These are phyloP conservation scores for Ostrea denselamellosa DNA, from an alignment of 1,140 invertebrate genomes.

Conservation along the genomic window DNA sequence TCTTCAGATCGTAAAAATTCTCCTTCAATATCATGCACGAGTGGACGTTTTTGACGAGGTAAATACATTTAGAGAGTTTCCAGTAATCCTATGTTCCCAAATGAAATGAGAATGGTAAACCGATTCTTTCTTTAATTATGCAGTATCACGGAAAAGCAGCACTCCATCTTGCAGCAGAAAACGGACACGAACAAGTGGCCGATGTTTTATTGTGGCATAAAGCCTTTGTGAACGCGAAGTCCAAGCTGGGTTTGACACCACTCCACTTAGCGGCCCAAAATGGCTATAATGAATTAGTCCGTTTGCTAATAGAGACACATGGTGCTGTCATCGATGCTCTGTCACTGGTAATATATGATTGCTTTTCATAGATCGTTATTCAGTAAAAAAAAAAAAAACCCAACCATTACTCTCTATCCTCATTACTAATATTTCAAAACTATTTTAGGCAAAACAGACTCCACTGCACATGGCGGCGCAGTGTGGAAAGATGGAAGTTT, in stretches of 20 bases:
- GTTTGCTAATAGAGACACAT: conserved; percentile 91
- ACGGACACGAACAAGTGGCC: conserved; percentile 93
- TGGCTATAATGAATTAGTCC: conserved; percentile 83
- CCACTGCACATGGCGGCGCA: conserved; percentile 86
- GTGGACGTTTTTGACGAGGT: conserved; percentile 99
- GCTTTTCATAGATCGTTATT: not conserved
- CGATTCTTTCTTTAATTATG: not conserved
- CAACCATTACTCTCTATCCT: not conserved
- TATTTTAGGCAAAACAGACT: conserved; percentile 80
- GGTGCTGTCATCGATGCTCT: conserved; percentile 96
- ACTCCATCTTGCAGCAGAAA: conserved; percentile 96
- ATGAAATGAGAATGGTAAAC: too few species aligned
- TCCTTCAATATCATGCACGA: conserved; percentile 93
- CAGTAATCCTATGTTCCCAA: too few species aligned
- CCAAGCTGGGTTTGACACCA: conserved; percentile 88
- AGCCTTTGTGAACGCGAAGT: conserved; percentile 95
- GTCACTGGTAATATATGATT: conserved; percentile 84
- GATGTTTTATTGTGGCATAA: conserved; percentile 97
- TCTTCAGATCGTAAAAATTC: conserved; percentile 89
- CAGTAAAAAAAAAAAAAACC: too few species aligned
- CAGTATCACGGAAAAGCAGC: conserved; percentile 88
- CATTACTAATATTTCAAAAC: not conserved
- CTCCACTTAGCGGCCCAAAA: conserved; percentile 92
- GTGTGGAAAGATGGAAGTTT: conserved; percentile 93
- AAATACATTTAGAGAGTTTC: not conserved